Evolutionary conservation across 1,140 invertebrate genomes (phyloP), one percentile per base, ranked within the genome.

Genomic region (Drosophila guanche): DNA sequence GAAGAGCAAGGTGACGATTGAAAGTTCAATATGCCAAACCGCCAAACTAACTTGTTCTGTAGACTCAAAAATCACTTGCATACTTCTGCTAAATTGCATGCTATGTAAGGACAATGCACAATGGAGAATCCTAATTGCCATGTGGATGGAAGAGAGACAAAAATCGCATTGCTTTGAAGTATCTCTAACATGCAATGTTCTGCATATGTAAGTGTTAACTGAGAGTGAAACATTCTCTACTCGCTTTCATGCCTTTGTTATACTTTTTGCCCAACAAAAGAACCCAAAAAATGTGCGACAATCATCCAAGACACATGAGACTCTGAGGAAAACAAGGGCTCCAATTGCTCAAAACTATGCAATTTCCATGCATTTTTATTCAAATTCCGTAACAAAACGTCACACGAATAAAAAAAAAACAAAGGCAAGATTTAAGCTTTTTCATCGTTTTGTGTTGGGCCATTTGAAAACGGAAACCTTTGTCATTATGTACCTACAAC

Each of bases 381-480:
- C 74, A 85, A 76, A 68, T 65, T 37, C 67, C 57, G 55, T 56
- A 55, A 33, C 66, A 68, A 69, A 69, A 68, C 65, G 29, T 33
- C 8, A 3, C 16, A 20, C 16, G 10, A 5, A n/a, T n/a, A n/a
- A 68, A 40, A 22, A 33, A 43, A 23, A 48, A 29, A 55, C 48
- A 68, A 68, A 69, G 51, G 69, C 80, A 58, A 72, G 77, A 79
- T 85, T 59, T 78, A 74, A 73, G 48, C 69, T 68, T 72, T 78
- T 74, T 79, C 22, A 62, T 72, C 41, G 65, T 48, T 65, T 57
- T 65, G 54, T 68, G 45, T 59, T 59, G 42, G 62, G 54, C 69
- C 55, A 81, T 81, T 81, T 83, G 63, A 78, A 63, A 79, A 58
- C 76, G 80, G 80, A 84, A 85, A 65, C 80, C 76, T 86, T 68